Base-by-base conservation (phyloP, 2,113 vertebrate genomes). In the Opisthocomus hoazin region DNA sequence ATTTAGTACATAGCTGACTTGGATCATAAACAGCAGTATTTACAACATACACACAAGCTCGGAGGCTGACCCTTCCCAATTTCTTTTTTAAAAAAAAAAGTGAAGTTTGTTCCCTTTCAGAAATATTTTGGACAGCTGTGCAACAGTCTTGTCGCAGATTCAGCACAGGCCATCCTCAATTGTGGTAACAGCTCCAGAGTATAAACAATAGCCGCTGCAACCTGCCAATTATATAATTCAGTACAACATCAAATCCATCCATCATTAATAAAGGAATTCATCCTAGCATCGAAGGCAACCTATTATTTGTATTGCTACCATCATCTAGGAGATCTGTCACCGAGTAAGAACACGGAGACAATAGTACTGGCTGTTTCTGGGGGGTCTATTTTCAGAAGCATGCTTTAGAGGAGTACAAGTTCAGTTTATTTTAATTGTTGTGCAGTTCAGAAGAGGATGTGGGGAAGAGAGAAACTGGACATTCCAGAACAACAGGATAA, bases 161-260 rank as follows among this genome's bases (percentile, higher is more conserved):
- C 43, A 78, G 45, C 56, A 56, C 1, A 60, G 45, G 27, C 54
- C 64, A 36, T 51, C 39, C 64, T 75, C 69, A 63, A 15, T 2
- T 88, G 39, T 37, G 30, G 24, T 32, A 73, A 79, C 9, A 90
- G 45, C 51, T 81, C 41, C 61, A 2, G 3, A 88, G 50, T 12
- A 89, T 27, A 50, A 91, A 92, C 69, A 92, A n/a, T 1, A 92
- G 83, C 80, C 94, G 93, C 80, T 92, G 84, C 73, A 91, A 64
- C 30, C 34, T 77, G 71, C 69, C 75, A 83, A 21, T 71, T 71
- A 51, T 6, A 81, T 57, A 79, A 92, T 93, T 66, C 80, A n/a
- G 8, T 70, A 66, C n/a, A 75, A 78, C 60, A 87, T 39, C 50
- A 75, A 58, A 71, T 78, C 41, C 36, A 34, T 51, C 68, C 46